These are phyloP conservation scores for Odontocerum albicorne DNA, from an alignment of 2,888 invertebrate species.

Conservation along the genomic window DNA sequence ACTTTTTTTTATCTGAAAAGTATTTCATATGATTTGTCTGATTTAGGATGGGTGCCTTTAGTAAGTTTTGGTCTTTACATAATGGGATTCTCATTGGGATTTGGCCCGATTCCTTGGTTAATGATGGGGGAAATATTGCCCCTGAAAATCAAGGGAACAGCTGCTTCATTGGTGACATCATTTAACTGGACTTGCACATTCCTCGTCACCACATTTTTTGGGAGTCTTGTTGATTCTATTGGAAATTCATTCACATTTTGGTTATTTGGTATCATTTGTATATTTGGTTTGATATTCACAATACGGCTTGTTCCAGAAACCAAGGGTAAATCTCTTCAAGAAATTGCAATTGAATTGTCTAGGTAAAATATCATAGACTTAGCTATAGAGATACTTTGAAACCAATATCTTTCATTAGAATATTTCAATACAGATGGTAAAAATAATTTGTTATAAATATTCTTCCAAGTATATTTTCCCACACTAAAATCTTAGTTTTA, in stretches of 20 bases:
- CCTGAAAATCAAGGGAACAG: constrained; percentile 82
- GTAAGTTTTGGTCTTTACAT: constrained; percentile 81
- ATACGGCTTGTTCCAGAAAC: constrained; percentile 90
- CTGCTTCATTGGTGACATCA: constrained; percentile 85
- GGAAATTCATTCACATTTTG: constrained; percentile 76
- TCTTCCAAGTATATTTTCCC: too few relatives aligned
- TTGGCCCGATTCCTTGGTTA: constrained; percentile 82
- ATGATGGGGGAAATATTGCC: constrained; percentile 94
- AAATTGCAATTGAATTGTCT: constrained; percentile 82
- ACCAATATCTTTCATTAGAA: too few relatives aligned
- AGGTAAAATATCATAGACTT: too few relatives aligned
- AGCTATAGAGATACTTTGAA: too few relatives aligned
- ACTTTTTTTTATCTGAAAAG: constrained; percentile 75
- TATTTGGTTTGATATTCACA: constrained; percentile 76
- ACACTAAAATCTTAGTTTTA: too few relatives aligned
- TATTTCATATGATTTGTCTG: constrained; percentile 53
- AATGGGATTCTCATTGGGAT: constrained; percentile 83
- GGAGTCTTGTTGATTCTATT: constrained; percentile 63
- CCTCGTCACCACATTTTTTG: constrained; percentile 84
- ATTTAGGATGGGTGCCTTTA: constrained; percentile 78
- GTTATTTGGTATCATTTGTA: constrained; percentile 75
- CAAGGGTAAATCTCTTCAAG: constrained; percentile 87
- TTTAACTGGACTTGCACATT: constrained; percentile 93
- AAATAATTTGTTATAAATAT: too few relatives aligned
- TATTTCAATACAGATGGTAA: too few relatives aligned